Base-by-base conservation (phyloP, 2,888 invertebrate species). In the Protonemura montana region DNA sequence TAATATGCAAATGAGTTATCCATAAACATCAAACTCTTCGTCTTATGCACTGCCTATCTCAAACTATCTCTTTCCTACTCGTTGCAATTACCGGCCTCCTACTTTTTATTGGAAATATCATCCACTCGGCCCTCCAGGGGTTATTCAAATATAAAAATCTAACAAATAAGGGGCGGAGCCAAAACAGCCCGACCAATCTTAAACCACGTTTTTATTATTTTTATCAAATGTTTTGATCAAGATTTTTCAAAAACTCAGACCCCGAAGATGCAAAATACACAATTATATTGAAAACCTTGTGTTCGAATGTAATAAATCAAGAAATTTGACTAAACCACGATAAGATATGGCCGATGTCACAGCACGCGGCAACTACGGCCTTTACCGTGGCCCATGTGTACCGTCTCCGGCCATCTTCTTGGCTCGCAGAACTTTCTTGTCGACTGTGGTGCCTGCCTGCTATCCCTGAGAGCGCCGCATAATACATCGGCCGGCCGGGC, bases 21-120 rank as follows among this genome's bases (percentile, higher is more conserved):
- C 84, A 84, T 84, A 84, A 84, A 84, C 29, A 84, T 84, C 84
- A 59, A 84, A 84, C 84, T 84, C 84, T 84, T 29, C 42, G 26
- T 84, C 84, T 82, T 82, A 82, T n/a, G 29, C 82, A 29, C 25
- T 82, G 82, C 27, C 78, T 78, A 78, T 78, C 83, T 41, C 29
- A 10, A 59, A 28, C 28, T 26, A 59, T 84, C 84, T 84, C 84
- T 76, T 59, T 84, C 84, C 27, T 42, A 84, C 84, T 28, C 84
- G 76, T 26, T 84, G 84, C 84, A 84, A 84, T 76, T 84, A 84
- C 84, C 76, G 0, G 27, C 84, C 84, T 84, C 84, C 84, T 84
- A 76, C 84, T 84, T 84, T 84, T 84, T 84, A 84, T 84, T 84
- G 26, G 84, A 84, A 84, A 84, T 84, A 84, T 84, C 84, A 59